phyloP scores from a whole-genome alignment of 2,113 vertebrate species.

The Electrona antarctica region DNA sequence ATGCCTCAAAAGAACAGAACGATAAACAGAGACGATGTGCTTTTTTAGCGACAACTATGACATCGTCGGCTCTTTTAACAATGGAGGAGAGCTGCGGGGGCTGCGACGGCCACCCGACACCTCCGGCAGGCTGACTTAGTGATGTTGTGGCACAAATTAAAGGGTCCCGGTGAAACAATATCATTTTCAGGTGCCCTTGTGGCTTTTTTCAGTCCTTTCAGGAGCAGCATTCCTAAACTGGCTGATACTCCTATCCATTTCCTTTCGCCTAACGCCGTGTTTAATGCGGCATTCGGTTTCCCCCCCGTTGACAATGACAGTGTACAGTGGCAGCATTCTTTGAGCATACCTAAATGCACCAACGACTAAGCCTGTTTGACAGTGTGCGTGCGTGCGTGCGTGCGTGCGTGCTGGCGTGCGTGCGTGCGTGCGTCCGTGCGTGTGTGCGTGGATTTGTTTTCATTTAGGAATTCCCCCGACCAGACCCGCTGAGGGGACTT shows the following conservation, averaged over 20 bases:
- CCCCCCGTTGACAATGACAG: conserved; percentile 54
- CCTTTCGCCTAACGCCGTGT: conserved; percentile 37
- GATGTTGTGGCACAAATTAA: conserved; percentile 23
- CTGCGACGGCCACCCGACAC: conserved; percentile 41
- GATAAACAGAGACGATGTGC: too few relatives aligned
- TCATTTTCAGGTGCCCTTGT: conserved; percentile 39
- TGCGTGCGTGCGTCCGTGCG: too few relatives aligned
- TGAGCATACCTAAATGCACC: conserved; percentile 62
- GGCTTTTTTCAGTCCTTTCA: conserved; percentile 54
- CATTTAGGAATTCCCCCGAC: conserved; percentile 71
- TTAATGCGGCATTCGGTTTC: conserved; percentile 61
- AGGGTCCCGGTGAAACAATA: conserved; percentile 25
- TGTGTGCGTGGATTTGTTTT: conserved; percentile 51
- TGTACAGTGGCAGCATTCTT: conserved; percentile 70
- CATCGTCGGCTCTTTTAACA: conserved; percentile 10
- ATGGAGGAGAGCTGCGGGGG: conserved; percentile 25
- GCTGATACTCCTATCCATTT: conserved; percentile 57
- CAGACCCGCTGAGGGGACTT: conserved; percentile 28
- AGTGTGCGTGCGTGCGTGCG: background rate
- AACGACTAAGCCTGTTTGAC: conserved; percentile 54
- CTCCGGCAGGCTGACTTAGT: conserved; percentile 25
- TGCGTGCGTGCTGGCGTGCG: too few relatives aligned
- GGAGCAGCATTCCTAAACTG: conserved; percentile 44
- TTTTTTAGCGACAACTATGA: too few relatives aligned
- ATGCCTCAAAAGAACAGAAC: too few relatives aligned